Base-by-base conservation (phyloP, 2,888 invertebrate genomes). In the Limnephilus auricula region DNA sequence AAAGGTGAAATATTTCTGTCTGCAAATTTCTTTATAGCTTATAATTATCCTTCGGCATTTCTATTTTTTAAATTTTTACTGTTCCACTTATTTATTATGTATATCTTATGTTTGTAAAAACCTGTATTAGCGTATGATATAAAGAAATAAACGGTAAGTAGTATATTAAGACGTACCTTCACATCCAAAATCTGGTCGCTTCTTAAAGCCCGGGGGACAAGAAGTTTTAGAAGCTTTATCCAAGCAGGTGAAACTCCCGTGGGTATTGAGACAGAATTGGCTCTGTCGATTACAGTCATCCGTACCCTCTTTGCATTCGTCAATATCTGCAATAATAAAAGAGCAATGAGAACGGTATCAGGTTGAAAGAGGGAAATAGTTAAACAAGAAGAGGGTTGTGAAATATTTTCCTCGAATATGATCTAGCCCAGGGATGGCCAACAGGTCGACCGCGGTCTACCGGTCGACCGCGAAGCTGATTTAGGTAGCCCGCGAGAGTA, bases 251-350 rank as follows among this genome's bases (percentile, higher is more conserved):
- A 97, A 98, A 92, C 96, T 96, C 25, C 98, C 98, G 93, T 97
- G 96, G 0, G 96, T 97, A 94, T 98, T 98, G 93, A 97, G 95
- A 94, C 98, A 98, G 94, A 97, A 95, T 94, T 97, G 97, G 0
- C 97, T 97, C 30, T 96, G 95, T 6, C 96, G 96, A 94, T 97
- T 96, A 94, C 98, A 98, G 94, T 97, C 97, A 93, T 97, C 96
- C 79, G 95, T 94, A 0, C 96, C 96, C 93, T 96, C 96, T 0
- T 96, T 95, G 93, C 98, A 98, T 94, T 98, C 98, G 94, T 98
- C 97, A 91, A 98, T 97, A 94, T 98, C 98, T 97, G 93, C 5
- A 91, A 91, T 65, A 30, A 65, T 65, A 25, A 65, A 65, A 65
- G 25, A n/a, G 9, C 25, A 25, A 65, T 25, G 5, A 9, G 2